phyloP scores from a whole-genome alignment of 2,888 invertebrate species.

The Halictus quadricinctus region DNA sequence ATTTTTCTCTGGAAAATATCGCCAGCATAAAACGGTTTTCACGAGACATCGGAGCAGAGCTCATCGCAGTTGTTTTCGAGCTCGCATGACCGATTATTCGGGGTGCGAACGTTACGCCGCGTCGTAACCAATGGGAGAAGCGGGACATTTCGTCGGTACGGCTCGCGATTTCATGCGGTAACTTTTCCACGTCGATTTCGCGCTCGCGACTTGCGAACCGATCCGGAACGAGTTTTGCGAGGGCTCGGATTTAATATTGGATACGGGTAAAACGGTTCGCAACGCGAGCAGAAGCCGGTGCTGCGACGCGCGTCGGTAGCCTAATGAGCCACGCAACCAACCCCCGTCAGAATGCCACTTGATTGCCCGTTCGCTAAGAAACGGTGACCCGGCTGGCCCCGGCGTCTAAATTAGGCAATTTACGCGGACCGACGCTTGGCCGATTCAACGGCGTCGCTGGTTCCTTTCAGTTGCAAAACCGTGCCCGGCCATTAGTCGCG shows the following conservation, averaged over 20 bases:
- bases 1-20: background rate
- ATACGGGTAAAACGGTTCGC: slow-evolving; percentile 3
- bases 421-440: slow-evolving; percentile 66
- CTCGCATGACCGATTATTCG: slow-evolving; percentile 6
- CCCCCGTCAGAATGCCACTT: slow-evolving; percentile 32
- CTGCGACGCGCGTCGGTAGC: slow-evolving; percentile 47
- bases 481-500: slow-evolving; percentile 65
- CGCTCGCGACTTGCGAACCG: background rate
- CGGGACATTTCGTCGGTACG: slow-evolving; percentile 5
- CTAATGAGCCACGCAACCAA: slow-evolving; percentile 58
- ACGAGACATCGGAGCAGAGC: slow-evolving; percentile 4
- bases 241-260: slow-evolving; percentile 27
- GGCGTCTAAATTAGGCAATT: slow-evolving; percentile 77
- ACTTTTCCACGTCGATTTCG: background rate
- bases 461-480: slow-evolving; percentile 65
- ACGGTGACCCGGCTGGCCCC: slow-evolving; percentile 66
- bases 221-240: background rate
- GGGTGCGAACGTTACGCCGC: background rate
- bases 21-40: background rate
- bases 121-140: background rate
- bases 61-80: slow-evolving; percentile 8
- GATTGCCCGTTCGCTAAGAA: slow-evolving; percentile 61
- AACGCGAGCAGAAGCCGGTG: background rate
- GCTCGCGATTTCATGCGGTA: slow-evolving; percentile 12
- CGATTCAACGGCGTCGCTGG: slow-evolving; percentile 58